These are phyloP conservation scores for Drosophila macrothrix DNA, from an alignment of 2,888 invertebrate genomes.

Conservation along the genomic window DNA sequence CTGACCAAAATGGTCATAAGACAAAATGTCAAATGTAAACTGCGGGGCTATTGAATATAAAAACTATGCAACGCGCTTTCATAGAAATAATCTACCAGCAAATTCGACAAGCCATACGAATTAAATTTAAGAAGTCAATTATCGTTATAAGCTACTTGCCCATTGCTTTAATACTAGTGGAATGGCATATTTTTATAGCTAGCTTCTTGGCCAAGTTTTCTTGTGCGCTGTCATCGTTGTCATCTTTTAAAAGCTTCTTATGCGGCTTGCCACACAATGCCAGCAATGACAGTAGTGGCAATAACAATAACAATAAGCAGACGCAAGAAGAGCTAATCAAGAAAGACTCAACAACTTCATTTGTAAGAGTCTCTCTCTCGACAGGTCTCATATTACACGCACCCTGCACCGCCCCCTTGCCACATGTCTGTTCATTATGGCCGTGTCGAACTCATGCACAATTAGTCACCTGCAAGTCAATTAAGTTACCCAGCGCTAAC, in stretches of 20 bases:
- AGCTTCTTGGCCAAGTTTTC: slow-evolving; percentile 31
- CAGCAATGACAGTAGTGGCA: slow-evolving; percentile 27
- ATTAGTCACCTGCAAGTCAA: slow-evolving; percentile 82
- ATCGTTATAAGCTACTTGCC: neutral
- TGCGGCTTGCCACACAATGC: slow-evolving; percentile 53
- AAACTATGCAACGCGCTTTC: slow-evolving; percentile 17
- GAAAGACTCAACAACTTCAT: slow-evolving; percentile 66
- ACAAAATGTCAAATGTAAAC: slow-evolving; percentile 68
- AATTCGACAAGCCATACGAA: neutral
- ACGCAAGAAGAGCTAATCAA: slow-evolving; percentile 47
- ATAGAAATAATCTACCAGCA: neutral
- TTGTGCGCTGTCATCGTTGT: slow-evolving; percentile 56
- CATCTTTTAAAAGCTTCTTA: slow-evolving; percentile 65
- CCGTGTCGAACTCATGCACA: slow-evolving; percentile 80
- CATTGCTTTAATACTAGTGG: neutral
- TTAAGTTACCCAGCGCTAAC: slow-evolving; percentile 73
- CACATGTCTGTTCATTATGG: slow-evolving; percentile 7
- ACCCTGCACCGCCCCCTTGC: neutral
- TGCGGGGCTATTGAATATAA: slow-evolving; percentile 11
- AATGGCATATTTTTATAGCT: slow-evolving; percentile 40
- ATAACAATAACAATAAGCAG: slow-evolving; percentile 39
- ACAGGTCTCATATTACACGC: slow-evolving; percentile 75
- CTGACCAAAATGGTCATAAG: slow-evolving; percentile 65
- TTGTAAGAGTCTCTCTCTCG: slow-evolving; percentile 48
- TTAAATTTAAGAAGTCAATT: slow-evolving; percentile 3